These are phyloP conservation scores for Cassiopea andromeda DNA, from an alignment of 30 jellyfish, hydroid and myxozoan species.

Conservation along the genomic window DNA sequence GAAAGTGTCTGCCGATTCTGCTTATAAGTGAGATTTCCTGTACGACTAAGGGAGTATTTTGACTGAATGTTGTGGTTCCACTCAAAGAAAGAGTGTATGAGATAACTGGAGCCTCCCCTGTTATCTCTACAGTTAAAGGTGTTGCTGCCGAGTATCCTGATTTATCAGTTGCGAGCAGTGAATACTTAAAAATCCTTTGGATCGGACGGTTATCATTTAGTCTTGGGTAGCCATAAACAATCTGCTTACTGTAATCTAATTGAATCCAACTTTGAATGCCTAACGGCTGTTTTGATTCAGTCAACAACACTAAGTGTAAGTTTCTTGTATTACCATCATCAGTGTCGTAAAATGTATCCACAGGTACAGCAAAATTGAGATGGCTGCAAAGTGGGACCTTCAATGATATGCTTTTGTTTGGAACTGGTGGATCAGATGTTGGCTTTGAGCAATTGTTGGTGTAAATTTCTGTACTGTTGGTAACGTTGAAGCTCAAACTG, in stretches of 20 bases:
- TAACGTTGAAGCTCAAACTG: constrained; percentile 24
- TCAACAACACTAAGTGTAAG: constrained; percentile 55
- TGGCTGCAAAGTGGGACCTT: constrained; percentile 67
- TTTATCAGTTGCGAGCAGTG: constrained; percentile 80
- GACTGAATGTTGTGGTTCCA: constrained; percentile 28
- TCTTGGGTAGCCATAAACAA: constrained; percentile 81
- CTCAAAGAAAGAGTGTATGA: constrained; percentile 29
- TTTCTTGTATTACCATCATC: constrained; percentile 82
- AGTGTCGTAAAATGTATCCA: constrained; percentile 61
- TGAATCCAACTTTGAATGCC: constrained; percentile 71
- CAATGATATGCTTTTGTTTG: constrained; percentile 35
- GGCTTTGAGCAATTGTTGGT: constrained; percentile 51
- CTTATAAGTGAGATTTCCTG: constrained; percentile 71
- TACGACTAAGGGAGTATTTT: constrained; percentile 34
- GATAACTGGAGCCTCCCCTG: constrained; percentile 52
- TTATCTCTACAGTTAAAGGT: constrained; percentile 51
- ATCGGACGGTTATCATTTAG: constrained; percentile 20
- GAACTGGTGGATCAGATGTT: constrained; percentile 63
- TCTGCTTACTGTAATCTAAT: constrained; percentile 68
- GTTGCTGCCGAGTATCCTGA: constrained; percentile 74
- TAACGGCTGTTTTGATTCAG: constrained; percentile 51
- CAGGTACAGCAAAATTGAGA: constrained; percentile 54
- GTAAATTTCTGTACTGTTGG: constrained; percentile 26
- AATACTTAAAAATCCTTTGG: constrained; percentile 48
- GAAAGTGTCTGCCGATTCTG: constrained; percentile 34